Evolutionary conservation across 2,888 invertebrate genomes (phyloP).

Genomic region (Lysandra bellargus): DNA sequence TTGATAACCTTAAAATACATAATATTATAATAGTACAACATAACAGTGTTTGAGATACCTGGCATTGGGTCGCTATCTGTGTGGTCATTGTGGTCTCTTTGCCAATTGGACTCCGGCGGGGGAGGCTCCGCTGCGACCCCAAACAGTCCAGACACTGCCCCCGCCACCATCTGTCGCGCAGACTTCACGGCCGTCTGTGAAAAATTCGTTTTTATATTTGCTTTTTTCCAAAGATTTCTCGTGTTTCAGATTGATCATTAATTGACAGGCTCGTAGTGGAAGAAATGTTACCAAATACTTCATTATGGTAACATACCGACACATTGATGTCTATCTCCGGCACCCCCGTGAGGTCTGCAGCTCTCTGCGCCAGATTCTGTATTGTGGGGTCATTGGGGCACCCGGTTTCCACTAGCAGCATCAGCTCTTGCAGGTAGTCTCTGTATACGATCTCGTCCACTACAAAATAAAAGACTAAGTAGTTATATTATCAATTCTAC

Average conservation of each 20-base stretch:
- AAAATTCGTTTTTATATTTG: not conserved
- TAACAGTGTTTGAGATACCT: slow-evolving; percentile 52
- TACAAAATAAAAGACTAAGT: slow-evolving; percentile 19
- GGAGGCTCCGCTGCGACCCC: slow-evolving; percentile 70
- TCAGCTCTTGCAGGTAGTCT: slow-evolving; percentile 84
- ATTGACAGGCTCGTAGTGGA: no score
- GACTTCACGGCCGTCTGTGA: slow-evolving; percentile 59
- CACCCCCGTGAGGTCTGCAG: slow-evolving; percentile 79
- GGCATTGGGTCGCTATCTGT: slow-evolving; percentile 79
- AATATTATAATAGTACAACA: no score
- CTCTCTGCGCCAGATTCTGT: slow-evolving; percentile 81
- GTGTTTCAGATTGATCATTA: no score
- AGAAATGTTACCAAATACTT: no score
- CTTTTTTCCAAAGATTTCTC: no score
- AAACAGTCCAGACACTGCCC: slow-evolving; percentile 70
- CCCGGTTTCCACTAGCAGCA: slow-evolving; percentile 76
- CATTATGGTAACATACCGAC: slow-evolving; percentile 52
- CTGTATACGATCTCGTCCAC: slow-evolving; percentile 55
- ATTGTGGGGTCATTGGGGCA: slow-evolving; percentile 69
- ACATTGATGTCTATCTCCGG: slow-evolving; percentile 70
- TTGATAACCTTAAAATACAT: no score
- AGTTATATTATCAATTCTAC: no score
- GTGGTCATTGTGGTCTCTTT: slow-evolving; percentile 79
- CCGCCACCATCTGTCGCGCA: slow-evolving; percentile 66
- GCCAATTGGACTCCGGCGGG: slow-evolving; percentile 66